These are phyloP conservation scores for Cephus pulcher DNA, from an alignment of 2,888 invertebrate genomes.

Conservation along the genomic window DNA sequence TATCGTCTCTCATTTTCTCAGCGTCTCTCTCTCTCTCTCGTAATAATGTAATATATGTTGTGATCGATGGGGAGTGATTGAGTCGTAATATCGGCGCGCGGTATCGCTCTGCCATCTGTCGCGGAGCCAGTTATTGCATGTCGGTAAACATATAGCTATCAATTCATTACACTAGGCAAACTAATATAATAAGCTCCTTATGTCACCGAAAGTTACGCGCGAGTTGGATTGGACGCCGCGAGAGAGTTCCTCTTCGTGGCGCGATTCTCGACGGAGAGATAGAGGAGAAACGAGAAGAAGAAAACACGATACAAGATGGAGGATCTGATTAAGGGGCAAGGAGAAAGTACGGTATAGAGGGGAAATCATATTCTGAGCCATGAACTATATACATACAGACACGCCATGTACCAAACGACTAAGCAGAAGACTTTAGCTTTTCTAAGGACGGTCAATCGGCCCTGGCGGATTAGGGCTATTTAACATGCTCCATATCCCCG, in stretches of 20 bases:
- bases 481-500: slow-evolving; percentile 29
- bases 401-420: not conserved
- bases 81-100: slow-evolving; percentile 56
- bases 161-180: slow-evolving; percentile 48
- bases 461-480: slow-evolving; percentile 25
- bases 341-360: not conserved
- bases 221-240: not conserved
- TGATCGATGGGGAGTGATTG: slow-evolving; percentile 61
- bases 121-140: slow-evolving; percentile 50
- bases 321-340: not conserved
- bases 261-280: not conserved
- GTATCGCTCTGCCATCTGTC: slow-evolving; percentile 47
- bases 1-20: slow-evolving; percentile 7
- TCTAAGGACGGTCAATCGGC: slow-evolving; percentile 23
- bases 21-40: slow-evolving; percentile 10
- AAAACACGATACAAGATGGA: not conserved
- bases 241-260: not conserved
- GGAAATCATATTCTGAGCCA: not conserved
- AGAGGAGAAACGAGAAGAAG: not conserved
- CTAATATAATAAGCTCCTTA: slow-evolving; percentile 51
- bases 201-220: slow-evolving; percentile 19
- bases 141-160: slow-evolving; percentile 53
- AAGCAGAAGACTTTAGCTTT: not conserved
- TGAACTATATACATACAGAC: not conserved
- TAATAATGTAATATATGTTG: slow-evolving; percentile 56